Evolutionary conservation across 2,888 invertebrate genomes (phyloP), one percentile per base, ranked within the genome.

Genomic region (Aphidius colemani): DNA sequence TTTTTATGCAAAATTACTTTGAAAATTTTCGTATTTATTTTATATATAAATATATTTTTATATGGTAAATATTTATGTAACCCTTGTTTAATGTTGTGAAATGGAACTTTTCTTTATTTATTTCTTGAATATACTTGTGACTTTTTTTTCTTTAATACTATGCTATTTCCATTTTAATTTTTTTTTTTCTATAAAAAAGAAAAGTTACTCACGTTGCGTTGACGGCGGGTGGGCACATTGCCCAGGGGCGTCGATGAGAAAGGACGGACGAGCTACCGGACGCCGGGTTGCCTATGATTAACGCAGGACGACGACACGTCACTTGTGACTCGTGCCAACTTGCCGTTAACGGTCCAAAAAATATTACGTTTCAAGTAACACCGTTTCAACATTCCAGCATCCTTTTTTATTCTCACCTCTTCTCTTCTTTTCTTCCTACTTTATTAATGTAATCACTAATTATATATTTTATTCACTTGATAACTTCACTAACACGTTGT

Each of bases 141-240:
- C 4, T 4, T 30, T 30, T 30, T 30, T 30, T 30, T 30, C 5
- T 30, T 30, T 30, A 30, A 5, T 30, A 30, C 5, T 3, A 30
- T 30, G 5, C 5, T 5, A 30, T 30, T 30, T 30, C 30, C 5
- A 30, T 30, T 30, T 30, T 30, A 3, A 0, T 30, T 30, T 30
- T 30, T 30, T 30, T 30, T 30, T 30, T 30, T 30, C 30, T 30
- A 58, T 10, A 56, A 45, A 9, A 30, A 49, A 65, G 39, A 56
- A 63, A 45, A 66, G 68, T 51, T 58, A 82, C 81, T 82, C 75
- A 81, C 82, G 82, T 79, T 75, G 77, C 79, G 79, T 74, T 78
- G 73, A 77, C 81, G 81, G 77, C 79, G 81, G 81, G 78, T 78
- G 81, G 82, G 82, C 81, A 81, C 81, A 82, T 81, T 80, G 81